Base-by-base conservation (phyloP, 2,113 vertebrate species). In the Nerophis lumbriciformis region DNA sequence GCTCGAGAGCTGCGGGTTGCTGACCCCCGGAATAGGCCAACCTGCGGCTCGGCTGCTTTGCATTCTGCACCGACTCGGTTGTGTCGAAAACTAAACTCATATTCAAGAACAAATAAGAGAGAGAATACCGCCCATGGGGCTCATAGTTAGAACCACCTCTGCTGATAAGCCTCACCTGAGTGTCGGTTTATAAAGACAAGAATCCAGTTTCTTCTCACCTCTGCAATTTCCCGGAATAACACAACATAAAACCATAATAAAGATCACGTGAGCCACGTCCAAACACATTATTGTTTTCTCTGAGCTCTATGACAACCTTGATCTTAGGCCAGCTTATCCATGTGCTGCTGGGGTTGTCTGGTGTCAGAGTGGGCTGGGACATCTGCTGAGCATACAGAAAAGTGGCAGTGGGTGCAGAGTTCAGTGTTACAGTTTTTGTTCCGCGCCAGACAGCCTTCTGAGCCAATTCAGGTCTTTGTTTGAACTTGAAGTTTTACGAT, bases 301-400 rank as follows among this genome's bases (percentile, higher is more conserved):
- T 45, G 38, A 28, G 44, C 39, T 44, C 35, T 16, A 58, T 3
- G 60, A 54, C 67, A 50, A 55, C 54, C 11, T 66, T 48, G 71
- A 65, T 74, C 61, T 51, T 38, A 58, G 42, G 64, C 50, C 65
- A 14, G 72, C 48, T 8, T 2, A 9, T 55, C 13, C 4, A 5
- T 16, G 54, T 19, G 19, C 19, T 19, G 19, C 19, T 8, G 14
- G n/a, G 53, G 37, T 57, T n/a, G 19, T 57, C 55, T 11, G 10
- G 53, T n/a, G 45, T 13, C 9, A 12, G 4, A 7, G 66, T 61
- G 42, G 28, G 63, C 64, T 71, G 67, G 35, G 71, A 77, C 75
- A 83, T 84, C 72, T 85, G 83, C 78, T 83, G 80, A 85, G 63
- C 44, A 2, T 5, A 39, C 72, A 76, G 63, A 78, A 82, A 65